These are phyloP conservation scores for Ramphastos sulfuratus DNA, from an alignment of 2,113 vertebrate species.

Conservation along the genomic window DNA sequence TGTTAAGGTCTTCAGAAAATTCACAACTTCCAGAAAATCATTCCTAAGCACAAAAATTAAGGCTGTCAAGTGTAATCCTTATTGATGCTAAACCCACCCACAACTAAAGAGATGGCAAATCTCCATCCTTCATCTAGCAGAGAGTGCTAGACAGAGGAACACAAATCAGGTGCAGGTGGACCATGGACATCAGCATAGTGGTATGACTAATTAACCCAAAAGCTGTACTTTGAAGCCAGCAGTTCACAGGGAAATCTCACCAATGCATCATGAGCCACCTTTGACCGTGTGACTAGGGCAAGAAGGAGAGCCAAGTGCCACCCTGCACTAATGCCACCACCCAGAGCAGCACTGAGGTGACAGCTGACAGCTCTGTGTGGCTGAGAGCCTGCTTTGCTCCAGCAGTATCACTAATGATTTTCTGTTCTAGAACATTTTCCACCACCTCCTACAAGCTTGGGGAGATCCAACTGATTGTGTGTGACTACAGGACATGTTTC, in stretches of 20 bases:
- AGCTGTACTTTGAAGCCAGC: neutral
- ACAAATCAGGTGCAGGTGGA: neutral
- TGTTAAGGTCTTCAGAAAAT: constrained; percentile 94
- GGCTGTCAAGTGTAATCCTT: neutral
- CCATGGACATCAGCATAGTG: neutral
- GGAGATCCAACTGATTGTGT: neutral
- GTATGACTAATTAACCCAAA: neutral
- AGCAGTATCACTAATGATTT: neutral
- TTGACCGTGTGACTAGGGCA: neutral
- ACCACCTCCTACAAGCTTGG: neutral
- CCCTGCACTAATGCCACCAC: neutral
- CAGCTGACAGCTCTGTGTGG: neutral
- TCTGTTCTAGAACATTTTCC: neutral
- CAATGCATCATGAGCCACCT: neutral
- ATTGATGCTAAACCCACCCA: neutral
- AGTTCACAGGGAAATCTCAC: neutral
- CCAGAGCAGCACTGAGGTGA: neutral
- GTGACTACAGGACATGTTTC: neutral
- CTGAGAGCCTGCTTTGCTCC: neutral
- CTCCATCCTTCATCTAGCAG: neutral
- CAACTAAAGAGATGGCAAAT: neutral
- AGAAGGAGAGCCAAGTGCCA: neutral
- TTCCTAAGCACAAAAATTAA: constrained; percentile 78
- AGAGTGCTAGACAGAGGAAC: neutral
- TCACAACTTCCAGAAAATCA: constrained; percentile 94